Evolutionary conservation across 23 tunicate genomes (phyloP), one percentile per base, ranked within the genome.

Genomic region (Corella eumyota): DNA sequence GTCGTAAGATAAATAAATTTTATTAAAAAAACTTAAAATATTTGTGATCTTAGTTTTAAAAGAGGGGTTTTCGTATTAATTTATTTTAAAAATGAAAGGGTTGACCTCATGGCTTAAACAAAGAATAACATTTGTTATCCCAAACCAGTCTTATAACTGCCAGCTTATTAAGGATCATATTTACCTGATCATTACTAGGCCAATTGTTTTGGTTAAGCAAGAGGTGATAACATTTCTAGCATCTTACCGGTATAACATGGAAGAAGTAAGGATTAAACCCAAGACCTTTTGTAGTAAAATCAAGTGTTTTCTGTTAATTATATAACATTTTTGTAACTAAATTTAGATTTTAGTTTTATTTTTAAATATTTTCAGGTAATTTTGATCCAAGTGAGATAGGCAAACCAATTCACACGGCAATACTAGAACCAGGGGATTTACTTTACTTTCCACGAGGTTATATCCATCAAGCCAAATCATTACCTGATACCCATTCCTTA

Each of bases 401-500:
- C 1, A 58, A 69, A 0, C 73, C 59, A 32, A 75, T 74, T 28
- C 70, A 80, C 60, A 34, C 75, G 11, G 60, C 73, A 1, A 70
- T 63, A 2, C 38, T 90, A 36, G 66, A 73, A 25, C 78, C 97
- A 17, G 97, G 97, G 3, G 92, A 90, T 59, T 49, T 90, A 65
- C 56, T 90, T 6, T 90, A 90, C 60, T 80, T 90, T 69, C 97
- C 97, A 21, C 78, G 97, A 11, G 97, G 97, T 25, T 80, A 63
- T 40, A 72, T 90, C 45, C 97, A 90, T 75, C 97, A 90, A 61
- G 97, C 90, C 29, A 67, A 77, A 28, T 70, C 90, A 0, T 56
- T 90, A 23, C 75, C 79, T 22, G 84, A 75, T 50, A 36, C 76
- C 38, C 97, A 90, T 50, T 90, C 97, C 17, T 69, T 90, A 5